Conservation (phyloP, 92 coral and sea anemone genomes). For the Siderastrea siderea region DNA sequence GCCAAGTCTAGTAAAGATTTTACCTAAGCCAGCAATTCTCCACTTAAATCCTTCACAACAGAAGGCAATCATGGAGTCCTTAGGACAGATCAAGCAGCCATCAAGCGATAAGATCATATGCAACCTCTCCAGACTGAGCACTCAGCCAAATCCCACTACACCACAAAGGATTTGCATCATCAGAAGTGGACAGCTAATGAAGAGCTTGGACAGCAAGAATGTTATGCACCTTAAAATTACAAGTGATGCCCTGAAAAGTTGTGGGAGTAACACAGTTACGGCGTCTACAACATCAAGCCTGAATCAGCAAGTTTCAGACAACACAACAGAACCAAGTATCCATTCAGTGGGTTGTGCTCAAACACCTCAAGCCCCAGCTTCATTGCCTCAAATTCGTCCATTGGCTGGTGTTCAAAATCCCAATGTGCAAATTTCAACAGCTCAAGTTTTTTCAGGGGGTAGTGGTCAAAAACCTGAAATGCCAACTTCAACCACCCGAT, state of each 20-base stretch:
- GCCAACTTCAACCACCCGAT: background rate
- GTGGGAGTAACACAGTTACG: background rate
- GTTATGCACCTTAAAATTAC: constrained; percentile 84
- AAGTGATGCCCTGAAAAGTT: constrained; percentile 65
- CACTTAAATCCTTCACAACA: constrained; percentile 32
- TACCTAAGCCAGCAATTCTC: constrained; percentile 45
- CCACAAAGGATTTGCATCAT: constrained; percentile 62
- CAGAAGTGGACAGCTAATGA: constrained; percentile 66
- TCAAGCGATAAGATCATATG: constrained; percentile 77
- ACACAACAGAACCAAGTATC: background rate
- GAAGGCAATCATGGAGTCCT: constrained; percentile 9
- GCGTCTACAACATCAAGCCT: background rate
- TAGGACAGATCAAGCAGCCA: constrained; percentile 27
- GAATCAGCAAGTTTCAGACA: background rate
- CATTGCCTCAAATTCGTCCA: background rate
- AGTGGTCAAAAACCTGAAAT: background rate
- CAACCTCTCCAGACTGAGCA: constrained; percentile 73
- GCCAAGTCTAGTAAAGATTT: constrained; percentile 31
- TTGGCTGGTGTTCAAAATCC: background rate
- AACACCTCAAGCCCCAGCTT: background rate
- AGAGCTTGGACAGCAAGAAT: constrained; percentile 83
- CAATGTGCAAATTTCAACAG: background rate
- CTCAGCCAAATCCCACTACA: constrained; percentile 36
- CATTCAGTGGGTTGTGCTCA: background rate
- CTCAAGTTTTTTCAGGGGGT: background rate